Evolutionary conservation across 2,113 vertebrate genomes (phyloP).

Genomic region (Archocentrus centrarchus): DNA sequence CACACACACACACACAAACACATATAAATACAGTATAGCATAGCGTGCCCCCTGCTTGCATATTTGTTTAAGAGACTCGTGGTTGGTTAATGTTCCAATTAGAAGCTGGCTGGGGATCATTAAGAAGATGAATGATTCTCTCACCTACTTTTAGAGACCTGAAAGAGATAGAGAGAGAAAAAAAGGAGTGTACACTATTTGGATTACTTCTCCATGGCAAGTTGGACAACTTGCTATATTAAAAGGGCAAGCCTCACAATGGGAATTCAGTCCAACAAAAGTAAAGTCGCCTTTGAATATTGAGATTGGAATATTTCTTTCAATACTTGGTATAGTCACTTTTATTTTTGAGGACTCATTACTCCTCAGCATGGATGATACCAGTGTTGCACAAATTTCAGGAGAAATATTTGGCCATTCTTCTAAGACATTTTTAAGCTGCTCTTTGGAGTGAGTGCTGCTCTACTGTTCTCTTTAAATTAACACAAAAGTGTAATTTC

Average conservation of each 20-base stretch:
- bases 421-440: not conserved
- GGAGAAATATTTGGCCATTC: not conserved
- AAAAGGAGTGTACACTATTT: constrained; percentile 25
- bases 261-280: not conserved
- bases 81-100: constrained; percentile 79
- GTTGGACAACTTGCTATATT: not conserved
- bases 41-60: constrained; percentile 34
- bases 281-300: not conserved
- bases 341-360: not conserved
- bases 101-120: constrained; percentile 70
- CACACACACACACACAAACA: not conserved
- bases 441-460: not conserved
- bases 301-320: not conserved
- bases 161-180: constrained; percentile 3
- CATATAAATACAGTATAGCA: constrained; percentile 2
- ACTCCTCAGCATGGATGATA: not conserved
- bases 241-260: not conserved
- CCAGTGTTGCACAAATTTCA: not conserved
- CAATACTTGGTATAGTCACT: not conserved
- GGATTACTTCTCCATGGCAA: constrained; percentile 6
- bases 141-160: constrained; percentile 48
- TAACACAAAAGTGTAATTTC: not conserved
- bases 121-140: constrained; percentile 72
- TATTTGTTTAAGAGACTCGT: constrained; percentile 72
- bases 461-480: not conserved